Base-by-base conservation (phyloP, 2,888 invertebrate genomes). In the Sphaerophoria taeniata region DNA sequence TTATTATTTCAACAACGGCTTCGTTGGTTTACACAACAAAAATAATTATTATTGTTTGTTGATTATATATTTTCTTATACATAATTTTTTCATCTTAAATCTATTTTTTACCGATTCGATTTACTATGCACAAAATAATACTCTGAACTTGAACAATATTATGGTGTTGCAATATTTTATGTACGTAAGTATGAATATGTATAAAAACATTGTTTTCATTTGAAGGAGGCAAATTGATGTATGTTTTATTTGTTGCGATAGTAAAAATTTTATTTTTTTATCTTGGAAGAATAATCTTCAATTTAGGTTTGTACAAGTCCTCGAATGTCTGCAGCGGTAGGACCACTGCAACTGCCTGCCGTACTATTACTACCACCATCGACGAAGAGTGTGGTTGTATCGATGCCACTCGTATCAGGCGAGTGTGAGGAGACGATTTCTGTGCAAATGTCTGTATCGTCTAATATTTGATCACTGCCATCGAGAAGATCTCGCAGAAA, bases 401-500 rank as follows among this genome's bases (percentile, higher is more conserved):
- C 91, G 55, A 91, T 90, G 67, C 90, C 90, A 72, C 90, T 90
- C 60, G 90, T 90, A 76, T 90, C 90, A 6, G 91, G 90, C 53
- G 91, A 90, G 84, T 90, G 89, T 80, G 80, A 67, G 11, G 90
- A 88, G 55, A 90, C 87, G 43, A 89, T 88, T 81, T 88, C 89
- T 63, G 88, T 89, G 81, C 90, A 89, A 39, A 90, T 89, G 63
- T 90, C 89, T 56, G 90, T 89, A 78, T 90, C 90, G 75, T 90
- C 90, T 33, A 92, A 87, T 73, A 92, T 90, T 87, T 92, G 91
- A 88, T 92, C 92, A 87, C 89, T 90, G 51, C 90, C 91, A 85
- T 91, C 90, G 45, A 92, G 89, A 83, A 92, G 90, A 89, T 91
- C 91, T 70, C 89, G 90, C 61, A 92, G 88, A 75, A 92, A 91